Conservation (phyloP, 2,797 vertebrate species). For the Platyrinchus mystaceus region DNA sequence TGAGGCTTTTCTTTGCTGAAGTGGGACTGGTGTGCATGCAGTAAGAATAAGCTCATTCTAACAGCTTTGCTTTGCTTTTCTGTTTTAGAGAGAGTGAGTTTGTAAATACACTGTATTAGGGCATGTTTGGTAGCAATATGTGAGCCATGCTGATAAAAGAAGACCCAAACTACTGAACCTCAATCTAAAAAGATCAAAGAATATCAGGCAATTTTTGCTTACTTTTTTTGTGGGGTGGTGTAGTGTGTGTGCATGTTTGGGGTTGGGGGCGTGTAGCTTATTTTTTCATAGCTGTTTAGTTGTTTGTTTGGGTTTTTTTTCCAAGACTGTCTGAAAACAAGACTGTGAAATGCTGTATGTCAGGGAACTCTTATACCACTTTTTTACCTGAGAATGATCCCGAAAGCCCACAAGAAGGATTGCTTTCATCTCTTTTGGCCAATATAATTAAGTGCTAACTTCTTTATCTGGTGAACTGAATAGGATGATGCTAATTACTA, state of each 20-base stretch:
- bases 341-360: background rate
- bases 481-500: background rate
- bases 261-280: background rate
- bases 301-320: background rate
- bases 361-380: background rate
- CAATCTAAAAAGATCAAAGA: background rate
- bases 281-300: background rate
- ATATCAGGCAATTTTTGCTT: background rate
- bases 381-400: background rate
- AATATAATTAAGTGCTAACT: background rate
- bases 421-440: background rate
- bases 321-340: background rate
- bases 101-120: background rate
- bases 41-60: constrained; percentile 37
- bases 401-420: background rate
- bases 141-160: background rate
- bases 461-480: background rate
- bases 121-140: background rate
- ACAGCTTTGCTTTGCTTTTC: constrained; percentile 5
- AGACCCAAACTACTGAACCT: background rate
- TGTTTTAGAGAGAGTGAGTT: background rate
- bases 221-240: background rate
- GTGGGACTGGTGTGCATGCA: background rate
- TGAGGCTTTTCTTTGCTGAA: constrained; percentile 37
- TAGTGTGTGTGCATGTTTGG: background rate